Conservation (phyloP, 2,797 vertebrate genomes). For the Gadopsis marmoratus region DNA sequence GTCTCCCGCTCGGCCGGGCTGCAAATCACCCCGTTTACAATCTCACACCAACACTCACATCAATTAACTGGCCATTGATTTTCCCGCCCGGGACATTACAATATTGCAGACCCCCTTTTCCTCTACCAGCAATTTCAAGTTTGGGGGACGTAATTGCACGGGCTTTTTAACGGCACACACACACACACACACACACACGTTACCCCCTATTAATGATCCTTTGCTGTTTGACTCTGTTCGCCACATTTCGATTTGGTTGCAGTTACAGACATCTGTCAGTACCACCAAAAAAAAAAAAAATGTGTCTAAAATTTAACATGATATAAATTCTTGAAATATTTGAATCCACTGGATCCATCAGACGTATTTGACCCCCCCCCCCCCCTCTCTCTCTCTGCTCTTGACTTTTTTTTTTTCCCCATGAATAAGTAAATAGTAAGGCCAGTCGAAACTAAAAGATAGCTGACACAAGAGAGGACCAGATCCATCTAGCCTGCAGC, state of each 20-base stretch:
- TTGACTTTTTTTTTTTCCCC: constrained; percentile 75
- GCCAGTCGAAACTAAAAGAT: constrained; percentile 87
- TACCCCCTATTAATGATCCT: constrained; percentile 59
- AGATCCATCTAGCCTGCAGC: constrained; percentile 97
- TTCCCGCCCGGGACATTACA: constrained; percentile 87
- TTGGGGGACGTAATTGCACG: constrained; percentile 67
- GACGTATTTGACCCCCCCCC: constrained; percentile 73
- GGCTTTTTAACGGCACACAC: constrained; percentile 45
- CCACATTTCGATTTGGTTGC: constrained; percentile 49
- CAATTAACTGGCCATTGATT: constrained; percentile 92
- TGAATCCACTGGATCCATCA: constrained; percentile 68
- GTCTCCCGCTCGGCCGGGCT: constrained; percentile 88
- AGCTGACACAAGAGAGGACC: constrained; percentile 87
- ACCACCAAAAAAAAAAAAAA: neutral
- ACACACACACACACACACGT: constrained; percentile 19
- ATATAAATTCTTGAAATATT: constrained; percentile 43
- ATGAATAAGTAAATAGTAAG: constrained; percentile 89
- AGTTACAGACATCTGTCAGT: neutral
- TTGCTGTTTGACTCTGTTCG: constrained; percentile 45
- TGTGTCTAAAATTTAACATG: constrained; percentile 17
- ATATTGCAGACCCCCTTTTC: constrained; percentile 82
- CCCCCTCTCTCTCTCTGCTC: constrained; percentile 20
- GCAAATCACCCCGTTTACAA: constrained; percentile 93
- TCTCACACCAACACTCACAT: constrained; percentile 89
- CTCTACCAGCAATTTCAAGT: constrained; percentile 70